Base-by-base conservation (phyloP, 92 coral and sea anemone species). In the Diadumene lineata region DNA sequence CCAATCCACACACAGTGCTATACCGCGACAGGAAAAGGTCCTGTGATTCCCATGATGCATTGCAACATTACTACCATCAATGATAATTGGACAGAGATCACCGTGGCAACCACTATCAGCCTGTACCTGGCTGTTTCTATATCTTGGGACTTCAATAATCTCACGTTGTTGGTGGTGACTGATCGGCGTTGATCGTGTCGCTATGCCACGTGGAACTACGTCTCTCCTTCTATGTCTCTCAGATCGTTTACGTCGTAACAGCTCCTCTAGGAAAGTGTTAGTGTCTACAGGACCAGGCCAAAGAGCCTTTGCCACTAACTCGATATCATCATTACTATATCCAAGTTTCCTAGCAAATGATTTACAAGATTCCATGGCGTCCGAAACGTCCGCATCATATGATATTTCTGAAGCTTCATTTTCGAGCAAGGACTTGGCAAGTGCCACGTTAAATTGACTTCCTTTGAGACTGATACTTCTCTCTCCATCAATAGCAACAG, bases 1-100 rank as follows among this genome's bases (percentile, higher is more conserved):
- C 74, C 81, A 92, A 24, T 84, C 84, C 53, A 96, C 97, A 73
- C 97, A 92, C 31, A 96, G 82, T 22, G 68, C 64, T 44, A 96
- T 96, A 11, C 99, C 99, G 7, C 84, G 92, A 74, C 97, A 92
- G 0, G 99, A 96, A 76, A 96, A 96, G 1, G 79, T 74, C 30
- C 64, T 74, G 72, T 96, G 97, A 28, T 92, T 89, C 0, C 99
- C 99, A 55, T 96, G 99, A 58, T 81, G 78, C 99, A 96, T 96
- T 9, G 99, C 99, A 43, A 96, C 99, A 56, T 96, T 96, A 76
- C 99, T 96, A 11, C 97, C 99, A 75, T 96, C 99, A 34, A 96
- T 96, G 46, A 96, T 96, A 27, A 96, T 70, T 13, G 93, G 93
- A 48, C 96, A 79, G 30, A 92, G 78, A 2, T 28, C 74, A 1